Base-by-base conservation (phyloP, 1,140 invertebrate genomes). In the Zeugodacus cucurbitae region DNA sequence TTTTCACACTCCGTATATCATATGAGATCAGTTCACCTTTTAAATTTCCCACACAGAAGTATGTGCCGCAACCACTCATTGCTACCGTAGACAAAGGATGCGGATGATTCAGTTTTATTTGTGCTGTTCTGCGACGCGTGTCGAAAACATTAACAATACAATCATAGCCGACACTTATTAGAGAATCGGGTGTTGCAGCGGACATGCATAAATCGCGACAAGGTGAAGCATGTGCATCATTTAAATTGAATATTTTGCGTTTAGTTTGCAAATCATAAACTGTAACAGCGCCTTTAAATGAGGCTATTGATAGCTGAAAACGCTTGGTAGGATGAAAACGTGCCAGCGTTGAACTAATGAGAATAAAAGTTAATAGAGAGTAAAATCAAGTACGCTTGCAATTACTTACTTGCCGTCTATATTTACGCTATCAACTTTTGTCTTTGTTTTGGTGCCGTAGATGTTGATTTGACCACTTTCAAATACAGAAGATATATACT, bases 111-210 rank as follows among this genome's bases (percentile, higher is more conserved):
- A 92, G 32, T 14, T 91, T 90, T n/a, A 89, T 86, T 1, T 90
- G 86, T 0, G 90, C 88, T 1, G 89, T 90, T n/a, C 91, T 91
- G 3, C 90, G 89, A 1, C 93, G 87, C 41, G 90, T 90, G 88
- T 93, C 93, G 54, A 92, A 93, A 41, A 93, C 90, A 89, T 93
- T 93, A 5, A 93, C 91, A 48, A 90, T 90, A 87, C 91, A 93
- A 88, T 93, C 93, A 86, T 92, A 93, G 0, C 93, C 93, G 82
- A 91, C 92, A 74, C 90, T 92, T 87, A 93, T 89, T 87, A 93
- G 89, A 62, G 91, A 74, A 34, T 91, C 89, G 6, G 91, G 92
- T 41, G 90, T 90, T 0, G 88, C 74, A 2, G 87, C 62, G 34
- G 90, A 92, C 91, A 92, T 93, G 57, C 89, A 90, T 1, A 93